Percentiles rank a stretch among this genome's conserved stretches.
phyloP scores from a whole-genome alignment of 1,140 invertebrate species.

The Heterodera schachtii region DNA sequence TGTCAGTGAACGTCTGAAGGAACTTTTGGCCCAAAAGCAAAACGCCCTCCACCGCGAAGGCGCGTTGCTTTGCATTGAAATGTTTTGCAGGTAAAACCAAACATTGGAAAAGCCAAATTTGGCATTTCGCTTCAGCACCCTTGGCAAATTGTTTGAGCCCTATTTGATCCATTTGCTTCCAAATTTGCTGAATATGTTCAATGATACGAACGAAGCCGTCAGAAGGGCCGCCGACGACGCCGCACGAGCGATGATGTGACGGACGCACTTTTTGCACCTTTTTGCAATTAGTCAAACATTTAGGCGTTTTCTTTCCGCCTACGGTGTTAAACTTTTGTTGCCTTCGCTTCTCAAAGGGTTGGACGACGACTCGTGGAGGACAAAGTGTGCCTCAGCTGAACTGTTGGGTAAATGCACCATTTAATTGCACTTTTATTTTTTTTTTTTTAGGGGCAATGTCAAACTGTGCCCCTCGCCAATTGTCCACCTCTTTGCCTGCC shows the following conservation, averaged over 20 bases:
- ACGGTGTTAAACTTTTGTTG: conserved; percentile 90
- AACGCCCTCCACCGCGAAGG: conserved; percentile 90
- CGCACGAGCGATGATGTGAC: conserved; percentile 89
- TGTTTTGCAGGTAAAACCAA: conserved; percentile 76
- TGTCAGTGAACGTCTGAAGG: conserved; percentile 66
- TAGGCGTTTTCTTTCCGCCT: conserved; percentile 77
- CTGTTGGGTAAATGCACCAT: conserved; percentile 77
- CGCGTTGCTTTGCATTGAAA: conserved; percentile 94
- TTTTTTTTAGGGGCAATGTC: conserved; percentile 64
- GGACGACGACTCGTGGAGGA: conserved; percentile 97
- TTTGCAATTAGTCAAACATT: background rate
- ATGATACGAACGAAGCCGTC: conserved; percentile 81
- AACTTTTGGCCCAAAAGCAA: conserved; percentile 94
- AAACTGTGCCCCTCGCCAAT: conserved; percentile 94
- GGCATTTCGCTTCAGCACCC: conserved; percentile 39
- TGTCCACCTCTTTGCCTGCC: conserved; percentile 92
- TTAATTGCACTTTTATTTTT: conserved; percentile 31
- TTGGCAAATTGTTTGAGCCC: conserved; percentile 88
- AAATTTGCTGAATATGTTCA: conserved; percentile 90
- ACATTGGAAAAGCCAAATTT: background rate
- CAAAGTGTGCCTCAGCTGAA: conserved; percentile 94
- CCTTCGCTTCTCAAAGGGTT: conserved; percentile 85
- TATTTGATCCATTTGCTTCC: conserved; percentile 96
- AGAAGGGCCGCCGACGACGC: conserved; percentile 85
- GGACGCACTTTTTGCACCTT: background rate